Percentiles rank a stretch among this genome's conserved stretches.
phyloP scores from a whole-genome alignment of 2,888 invertebrate genomes.

The Chydorus sphaericus region DNA sequence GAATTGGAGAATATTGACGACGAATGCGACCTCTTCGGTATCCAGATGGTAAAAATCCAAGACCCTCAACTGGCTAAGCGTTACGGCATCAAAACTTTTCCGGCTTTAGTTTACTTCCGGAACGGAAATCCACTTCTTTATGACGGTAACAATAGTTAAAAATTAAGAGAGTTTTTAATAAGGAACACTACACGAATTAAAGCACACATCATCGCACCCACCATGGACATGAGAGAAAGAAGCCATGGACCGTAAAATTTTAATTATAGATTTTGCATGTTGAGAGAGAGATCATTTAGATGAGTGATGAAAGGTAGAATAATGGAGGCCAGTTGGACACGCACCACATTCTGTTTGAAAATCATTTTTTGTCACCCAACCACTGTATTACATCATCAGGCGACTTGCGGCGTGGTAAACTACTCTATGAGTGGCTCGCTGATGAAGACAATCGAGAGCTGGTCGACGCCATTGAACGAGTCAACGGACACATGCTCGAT shows the following conservation, averaged over 20 bases:
- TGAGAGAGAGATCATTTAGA: neutral
- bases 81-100: constrained; percentile 87
- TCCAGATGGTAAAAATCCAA: constrained; percentile 83
- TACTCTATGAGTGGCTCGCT: constrained; percentile 25
- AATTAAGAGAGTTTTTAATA: neutral
- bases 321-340: no score
- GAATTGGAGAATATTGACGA: constrained; percentile 78
- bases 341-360: no score
- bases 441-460: constrained; percentile 27
- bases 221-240: neutral
- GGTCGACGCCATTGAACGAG: constrained; percentile 26
- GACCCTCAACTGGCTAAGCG: constrained; percentile 80
- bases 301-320: no score
- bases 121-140: constrained; percentile 74
- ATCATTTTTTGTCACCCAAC: neutral
- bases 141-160: constrained; percentile 42
- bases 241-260: neutral
- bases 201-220: no score
- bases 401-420: constrained; percentile 21
- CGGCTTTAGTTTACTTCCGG: constrained; percentile 79
- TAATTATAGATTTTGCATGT: neutral
- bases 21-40: constrained; percentile 81
- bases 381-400: neutral
- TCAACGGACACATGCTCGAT: constrained; percentile 26
- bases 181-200: no score